Percentiles rank a stretch among this genome's conserved stretches.
These are phyloP conservation scores for Vespertilio murinus DNA, from an alignment of 2,797 vertebrate genomes.

Conservation along the genomic window DNA sequence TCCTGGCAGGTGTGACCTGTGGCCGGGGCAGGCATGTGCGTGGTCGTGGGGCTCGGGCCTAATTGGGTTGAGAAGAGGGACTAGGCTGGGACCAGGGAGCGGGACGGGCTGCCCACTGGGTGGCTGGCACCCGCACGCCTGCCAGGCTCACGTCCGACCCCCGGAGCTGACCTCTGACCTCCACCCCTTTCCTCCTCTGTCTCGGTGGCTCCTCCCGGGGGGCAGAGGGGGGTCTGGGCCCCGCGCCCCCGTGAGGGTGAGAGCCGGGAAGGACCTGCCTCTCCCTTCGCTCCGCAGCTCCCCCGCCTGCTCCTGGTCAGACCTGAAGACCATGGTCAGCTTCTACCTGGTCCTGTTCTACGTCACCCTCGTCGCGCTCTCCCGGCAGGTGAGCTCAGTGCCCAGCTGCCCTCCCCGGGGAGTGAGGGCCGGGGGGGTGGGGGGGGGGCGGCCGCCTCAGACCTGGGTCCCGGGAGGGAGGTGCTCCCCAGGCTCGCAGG, in stretches of 20 bases:
- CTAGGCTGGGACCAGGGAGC: not conserved
- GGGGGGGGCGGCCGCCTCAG: too few relatives aligned
- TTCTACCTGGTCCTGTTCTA: constrained; percentile 95
- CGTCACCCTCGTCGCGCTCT: constrained; percentile 92
- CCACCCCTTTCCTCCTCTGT: not conserved
- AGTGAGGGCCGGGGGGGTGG: accelerated
- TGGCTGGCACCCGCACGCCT: not conserved
- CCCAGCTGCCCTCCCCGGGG: accelerated
- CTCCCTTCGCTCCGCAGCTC: not conserved
- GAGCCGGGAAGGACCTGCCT: not conserved
- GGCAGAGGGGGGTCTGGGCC: not conserved
- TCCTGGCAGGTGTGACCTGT: too few relatives aligned
- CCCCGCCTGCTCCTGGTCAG: constrained; percentile 81
- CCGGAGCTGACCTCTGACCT: not conserved
- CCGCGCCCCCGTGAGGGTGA: accelerated
- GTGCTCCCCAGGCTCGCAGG: not conserved
- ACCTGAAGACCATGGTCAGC: constrained; percentile 89
- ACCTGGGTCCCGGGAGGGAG: too few relatives aligned
- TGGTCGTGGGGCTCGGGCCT: not conserved
- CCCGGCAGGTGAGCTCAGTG: constrained; percentile 89
- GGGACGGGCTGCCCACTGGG: not conserved
- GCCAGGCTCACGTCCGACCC: not conserved
- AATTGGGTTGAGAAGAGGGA: not conserved
- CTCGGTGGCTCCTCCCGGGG: not conserved
- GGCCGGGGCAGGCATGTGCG: too few relatives aligned